Evolutionary conservation across 2,888 invertebrate genomes (phyloP), one percentile per base, ranked within the genome.

Genomic region (Crossocerus cetratus): DNA sequence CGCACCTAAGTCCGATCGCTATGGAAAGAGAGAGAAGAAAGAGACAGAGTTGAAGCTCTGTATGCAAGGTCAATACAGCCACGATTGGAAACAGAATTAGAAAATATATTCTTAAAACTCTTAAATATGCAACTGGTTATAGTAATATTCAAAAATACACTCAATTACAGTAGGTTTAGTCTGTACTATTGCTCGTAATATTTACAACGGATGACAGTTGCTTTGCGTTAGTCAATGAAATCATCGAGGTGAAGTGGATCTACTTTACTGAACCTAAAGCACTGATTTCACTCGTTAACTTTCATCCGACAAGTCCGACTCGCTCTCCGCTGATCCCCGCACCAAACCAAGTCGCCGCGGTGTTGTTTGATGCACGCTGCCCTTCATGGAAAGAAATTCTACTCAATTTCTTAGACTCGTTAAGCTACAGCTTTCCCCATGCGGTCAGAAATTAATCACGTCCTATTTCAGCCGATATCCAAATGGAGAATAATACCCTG

Each of bases 161-260:
- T 76, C 43, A 67, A 49, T 67, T 56, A 21, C 65, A 59, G 65
- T 68, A 72, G 59, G 53, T 54, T 20, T 72, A 68, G 23, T 76
- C 65, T 60, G 60, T 59, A 55, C 44, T 71, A 72, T 76, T 76
- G 71, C 57, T 76, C 60, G 44, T 71, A 62, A 68, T 76, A 72
- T 76, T 72, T 67, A 65, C 77, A 68, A 72, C 59, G 65, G 56
- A 13, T 67, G n/a, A 49, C 60, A 67, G 53, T 58, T 18, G 53
- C 63, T 56, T 65, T 56, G 60, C 32, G 8, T 42, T 65, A 57
- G 56, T 65, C 14, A 59, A 59, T 57, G 4, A 57, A 62, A 56
- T 11, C 21, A 69, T 21, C n/a, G 58, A 22, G 20, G 55, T 65
- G 66, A 67, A 76, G 63, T 64, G 55, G 63, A 53, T 49, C 16